Base-by-base conservation (phyloP, 2,797 vertebrate genomes). In the Tiaroga cobitis region DNA sequence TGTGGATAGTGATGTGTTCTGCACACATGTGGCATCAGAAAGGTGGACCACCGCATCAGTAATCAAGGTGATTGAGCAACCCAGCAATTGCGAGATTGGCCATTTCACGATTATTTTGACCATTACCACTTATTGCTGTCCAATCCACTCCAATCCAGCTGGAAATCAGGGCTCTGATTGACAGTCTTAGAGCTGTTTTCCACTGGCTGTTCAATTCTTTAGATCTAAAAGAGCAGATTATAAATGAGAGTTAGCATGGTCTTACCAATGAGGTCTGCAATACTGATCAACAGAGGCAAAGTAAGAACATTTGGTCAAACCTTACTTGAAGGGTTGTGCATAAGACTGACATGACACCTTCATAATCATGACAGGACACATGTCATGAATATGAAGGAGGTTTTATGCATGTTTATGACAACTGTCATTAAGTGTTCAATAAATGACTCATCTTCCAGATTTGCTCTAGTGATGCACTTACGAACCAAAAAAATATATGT, bases 91-190 rank as follows among this genome's bases (percentile, higher is more conserved):
- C 4, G 46, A 75, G 49, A 75, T 15, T 75, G 73, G 29, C 73
- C 73, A 75, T 54, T 75, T 54, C 73, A 75, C 32, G 29, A 37
- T 37, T 75, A 75, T 75, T 24, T 54, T 54, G 19, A 75, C 73
- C 29, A 54, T 75, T 75, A 54, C 19, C 1, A 11, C 43, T 51
- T 49, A 51, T 21, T 19, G 10, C 46, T 74, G 5, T 51, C 43
- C 46, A 13, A 8, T 16, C 26, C 59, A 15, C 24, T 61, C n/a
- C 56, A 73, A 49, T 49, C 43, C 46, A 32, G 18, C 18, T 74
- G 19, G 26, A 75, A 34, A 54, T 54, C 73, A 75, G 29, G 10
- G 49, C 18, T 13, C 3, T 54, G 73, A 34, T 21, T 75, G 73
- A 54, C 18, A 75, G 46, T 21, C 72, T 32, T 19, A 8, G 21